phyloP scores from a whole-genome alignment of 2,888 invertebrate genomes.

The Venusia cambrica region DNA sequence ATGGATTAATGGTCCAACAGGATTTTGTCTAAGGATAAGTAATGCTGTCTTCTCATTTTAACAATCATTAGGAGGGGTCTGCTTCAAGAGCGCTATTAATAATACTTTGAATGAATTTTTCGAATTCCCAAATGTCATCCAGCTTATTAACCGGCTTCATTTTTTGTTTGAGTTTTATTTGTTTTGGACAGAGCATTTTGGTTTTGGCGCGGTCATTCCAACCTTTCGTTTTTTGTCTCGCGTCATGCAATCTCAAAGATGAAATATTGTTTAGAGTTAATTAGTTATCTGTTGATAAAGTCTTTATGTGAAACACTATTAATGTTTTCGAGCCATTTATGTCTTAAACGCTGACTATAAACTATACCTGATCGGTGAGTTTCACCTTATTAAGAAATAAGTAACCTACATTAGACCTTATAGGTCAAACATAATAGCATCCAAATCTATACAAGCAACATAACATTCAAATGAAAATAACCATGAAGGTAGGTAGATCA shows the following conservation, averaged over 20 bases:
- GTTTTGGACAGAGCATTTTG: conserved; percentile 72
- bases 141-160: conserved; percentile 78
- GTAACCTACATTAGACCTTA: too few relatives aligned
- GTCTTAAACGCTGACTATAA: too few relatives aligned
- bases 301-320: conserved; percentile 53
- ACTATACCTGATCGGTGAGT: too few relatives aligned
- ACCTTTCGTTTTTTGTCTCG: conserved; percentile 75
- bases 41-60: conserved; percentile 65
- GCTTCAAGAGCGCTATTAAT: conserved; percentile 73
- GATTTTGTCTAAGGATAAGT: conserved; percentile 56
- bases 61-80: conserved; percentile 58
- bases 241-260: conserved; percentile 69
- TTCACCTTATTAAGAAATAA: too few relatives aligned
- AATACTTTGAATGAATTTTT: conserved; percentile 75
- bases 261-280: conserved; percentile 79
- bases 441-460: too few relatives aligned
- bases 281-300: conserved; percentile 66
- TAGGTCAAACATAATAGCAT: too few relatives aligned
- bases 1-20: conserved; percentile 44
- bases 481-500: too few relatives aligned
- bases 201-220: conserved; percentile 78
- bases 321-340: conserved; percentile 21
- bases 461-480: too few relatives aligned
- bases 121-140: conserved; percentile 80
- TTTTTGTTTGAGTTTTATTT: conserved; percentile 76